These are phyloP conservation scores for Stenurella melanura DNA, from an alignment of 2,888 invertebrate genomes.

Conservation along the genomic window DNA sequence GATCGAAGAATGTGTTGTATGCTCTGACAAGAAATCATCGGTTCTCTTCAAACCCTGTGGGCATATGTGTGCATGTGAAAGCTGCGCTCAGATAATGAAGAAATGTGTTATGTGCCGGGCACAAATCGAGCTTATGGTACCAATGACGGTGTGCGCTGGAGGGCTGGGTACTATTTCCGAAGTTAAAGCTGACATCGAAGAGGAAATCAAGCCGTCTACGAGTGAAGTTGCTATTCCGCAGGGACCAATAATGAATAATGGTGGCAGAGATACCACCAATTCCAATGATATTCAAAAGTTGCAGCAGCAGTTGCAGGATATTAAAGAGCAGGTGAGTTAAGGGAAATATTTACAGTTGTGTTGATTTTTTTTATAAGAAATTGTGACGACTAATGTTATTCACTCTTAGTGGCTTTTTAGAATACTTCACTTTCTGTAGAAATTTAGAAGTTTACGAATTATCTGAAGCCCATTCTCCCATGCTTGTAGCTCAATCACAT, in stretches of 20 bases:
- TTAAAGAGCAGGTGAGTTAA: constrained; percentile 91
- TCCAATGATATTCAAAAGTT: constrained; percentile 90
- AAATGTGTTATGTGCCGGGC: constrained; percentile 97
- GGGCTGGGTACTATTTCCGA: constrained; percentile 74
- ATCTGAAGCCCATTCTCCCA: no score
- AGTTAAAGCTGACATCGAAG: constrained; percentile 74
- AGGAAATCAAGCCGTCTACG: constrained; percentile 70
- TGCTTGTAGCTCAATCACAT: no score
- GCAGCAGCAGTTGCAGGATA: constrained; percentile 96
- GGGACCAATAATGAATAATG: constrained; percentile 79
- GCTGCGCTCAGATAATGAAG: constrained; percentile 96
- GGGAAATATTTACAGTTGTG: background rate
- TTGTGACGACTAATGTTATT: no score
- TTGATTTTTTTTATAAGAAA: no score
- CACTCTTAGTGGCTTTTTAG: no score
- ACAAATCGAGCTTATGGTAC: constrained; percentile 84
- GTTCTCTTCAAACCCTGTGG: constrained; percentile 96
- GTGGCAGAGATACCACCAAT: constrained; percentile 80
- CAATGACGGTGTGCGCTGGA: constrained; percentile 72
- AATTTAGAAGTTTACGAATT: no score
- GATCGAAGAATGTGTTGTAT: constrained; percentile 97
- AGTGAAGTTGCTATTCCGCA: constrained; percentile 54
- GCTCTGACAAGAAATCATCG: constrained; percentile 94
- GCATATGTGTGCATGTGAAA: constrained; percentile 94
- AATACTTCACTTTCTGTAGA: no score